Percentiles rank a stretch among this genome's conserved stretches.
phyloP scores from a whole-genome alignment of 2,113 vertebrate genomes.

The Archilochus colubris region DNA sequence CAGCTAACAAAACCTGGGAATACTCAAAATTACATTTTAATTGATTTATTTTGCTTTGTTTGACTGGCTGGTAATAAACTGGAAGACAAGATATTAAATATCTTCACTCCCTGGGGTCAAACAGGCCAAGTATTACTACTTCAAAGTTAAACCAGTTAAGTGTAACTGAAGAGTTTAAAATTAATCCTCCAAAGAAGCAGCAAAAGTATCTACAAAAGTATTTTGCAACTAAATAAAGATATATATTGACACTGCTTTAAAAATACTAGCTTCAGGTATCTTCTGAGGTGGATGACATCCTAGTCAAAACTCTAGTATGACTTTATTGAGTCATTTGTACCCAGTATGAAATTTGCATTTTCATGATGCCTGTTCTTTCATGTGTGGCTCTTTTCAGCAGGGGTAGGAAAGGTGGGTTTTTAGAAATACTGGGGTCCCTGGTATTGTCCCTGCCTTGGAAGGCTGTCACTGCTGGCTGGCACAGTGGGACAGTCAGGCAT shows the following conservation, averaged over 20 bases:
- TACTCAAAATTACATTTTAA: conserved; percentile 29
- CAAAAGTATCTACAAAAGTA: not conserved
- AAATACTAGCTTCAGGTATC: not conserved
- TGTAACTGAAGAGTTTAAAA: not conserved
- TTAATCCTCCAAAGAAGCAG: not conserved
- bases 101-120: not conserved
- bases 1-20: not conserved
- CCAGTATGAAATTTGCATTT: not conserved
- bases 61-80: not conserved
- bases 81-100: not conserved
- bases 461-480: not conserved
- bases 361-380: not conserved
- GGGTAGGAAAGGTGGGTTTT: not conserved
- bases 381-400: fast-evolving
- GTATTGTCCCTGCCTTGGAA: not conserved
- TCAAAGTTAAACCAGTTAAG: not conserved
- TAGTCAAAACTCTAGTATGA: not conserved
- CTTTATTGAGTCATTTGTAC: not conserved
- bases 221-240: not conserved
- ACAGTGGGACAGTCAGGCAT: not conserved
- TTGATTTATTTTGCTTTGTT: conserved; percentile 15
- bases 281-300: not conserved
- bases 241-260: not conserved
- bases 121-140: not conserved
- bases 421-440: not conserved